Percentiles rank a stretch among this genome's conserved stretches.
Evolutionary conservation across 2,113 vertebrate species (phyloP).

Genomic region (Turdus rufiventris): DNA sequence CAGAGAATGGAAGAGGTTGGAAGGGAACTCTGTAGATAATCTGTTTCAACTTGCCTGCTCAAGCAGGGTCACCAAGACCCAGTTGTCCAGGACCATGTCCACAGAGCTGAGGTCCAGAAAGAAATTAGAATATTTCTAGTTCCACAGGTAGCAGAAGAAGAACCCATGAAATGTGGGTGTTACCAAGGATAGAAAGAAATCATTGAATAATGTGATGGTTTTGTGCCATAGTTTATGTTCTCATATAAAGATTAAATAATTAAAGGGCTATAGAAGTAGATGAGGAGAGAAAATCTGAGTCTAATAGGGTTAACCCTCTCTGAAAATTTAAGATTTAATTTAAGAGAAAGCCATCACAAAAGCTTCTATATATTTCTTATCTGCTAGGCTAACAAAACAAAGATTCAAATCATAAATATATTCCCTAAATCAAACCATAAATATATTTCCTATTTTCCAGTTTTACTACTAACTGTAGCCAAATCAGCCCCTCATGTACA

Average conservation of each 20-base stretch:
- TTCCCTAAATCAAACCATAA: background rate
- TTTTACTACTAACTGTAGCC: background rate
- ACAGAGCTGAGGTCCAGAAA: background rate
- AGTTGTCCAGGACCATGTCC: fast-evolving
- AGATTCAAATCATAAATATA: background rate
- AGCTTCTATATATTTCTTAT: background rate
- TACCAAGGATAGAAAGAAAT: background rate
- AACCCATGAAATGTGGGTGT: background rate
- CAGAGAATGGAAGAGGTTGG: background rate
- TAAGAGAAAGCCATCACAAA: background rate
- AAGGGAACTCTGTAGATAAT: background rate
- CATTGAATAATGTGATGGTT: background rate
- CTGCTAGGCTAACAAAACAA: background rate
- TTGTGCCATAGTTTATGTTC: background rate
- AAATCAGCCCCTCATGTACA: background rate
- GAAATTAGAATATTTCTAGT: background rate
- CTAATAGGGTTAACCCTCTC: background rate
- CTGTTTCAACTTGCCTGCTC: background rate
- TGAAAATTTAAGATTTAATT: background rate
- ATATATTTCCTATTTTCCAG: background rate
- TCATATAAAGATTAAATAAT: background rate
- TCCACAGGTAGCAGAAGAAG: background rate
- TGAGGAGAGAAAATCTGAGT: background rate
- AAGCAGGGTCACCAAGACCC: fast-evolving
- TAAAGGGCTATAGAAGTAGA: background rate